These are phyloP conservation scores for Lates japonicus DNA, from an alignment of 2,797 vertebrate species.

Conservation along the genomic window DNA sequence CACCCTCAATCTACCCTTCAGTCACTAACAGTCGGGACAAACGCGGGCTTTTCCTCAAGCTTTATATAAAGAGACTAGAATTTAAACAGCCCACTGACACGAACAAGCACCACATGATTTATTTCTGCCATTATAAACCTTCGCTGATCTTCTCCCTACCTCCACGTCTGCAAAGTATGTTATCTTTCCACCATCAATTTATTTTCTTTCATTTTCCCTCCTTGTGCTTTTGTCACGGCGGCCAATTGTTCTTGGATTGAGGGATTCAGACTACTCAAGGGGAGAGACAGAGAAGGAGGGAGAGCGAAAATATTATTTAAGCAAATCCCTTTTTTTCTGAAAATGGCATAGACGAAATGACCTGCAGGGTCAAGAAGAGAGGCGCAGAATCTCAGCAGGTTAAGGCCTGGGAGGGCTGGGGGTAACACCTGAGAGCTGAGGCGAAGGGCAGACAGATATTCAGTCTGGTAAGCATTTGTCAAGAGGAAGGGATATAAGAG, in stretches of 20 bases:
- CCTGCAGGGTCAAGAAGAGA: slow-evolving; percentile 32
- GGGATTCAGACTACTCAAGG: slow-evolving; percentile 39
- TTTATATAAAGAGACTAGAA: slow-evolving; percentile 73
- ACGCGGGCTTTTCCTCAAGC: slow-evolving; percentile 56
- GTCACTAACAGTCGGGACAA: slow-evolving; percentile 47
- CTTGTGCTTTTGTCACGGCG: slow-evolving; percentile 61
- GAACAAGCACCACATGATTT: slow-evolving; percentile 75
- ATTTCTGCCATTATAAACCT: slow-evolving; percentile 74
- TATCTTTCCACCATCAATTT: slow-evolving; percentile 73
- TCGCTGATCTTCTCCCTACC: slow-evolving; percentile 63
- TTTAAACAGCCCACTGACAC: slow-evolving; percentile 78
- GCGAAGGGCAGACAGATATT: slow-evolving; percentile 20
- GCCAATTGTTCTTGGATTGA: slow-evolving; percentile 80
- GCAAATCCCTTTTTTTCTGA: slow-evolving; percentile 36
- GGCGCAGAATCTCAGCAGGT: slow-evolving; percentile 9
- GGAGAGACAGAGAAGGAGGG: slow-evolving; percentile 11
- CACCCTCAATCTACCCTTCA: slow-evolving; percentile 59
- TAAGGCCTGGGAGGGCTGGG: not conserved
- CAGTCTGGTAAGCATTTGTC: not conserved
- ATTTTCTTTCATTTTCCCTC: slow-evolving; percentile 71
- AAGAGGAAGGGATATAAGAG: not conserved
- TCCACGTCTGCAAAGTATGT: slow-evolving; percentile 56
- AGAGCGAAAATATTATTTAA: slow-evolving; percentile 59
- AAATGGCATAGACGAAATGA: slow-evolving; percentile 15
- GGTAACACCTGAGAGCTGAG: slow-evolving; percentile 27